These are phyloP conservation scores for Mormyrus proboscirostris DNA, from an alignment of 2,797 vertebrate species.

Conservation along the genomic window DNA sequence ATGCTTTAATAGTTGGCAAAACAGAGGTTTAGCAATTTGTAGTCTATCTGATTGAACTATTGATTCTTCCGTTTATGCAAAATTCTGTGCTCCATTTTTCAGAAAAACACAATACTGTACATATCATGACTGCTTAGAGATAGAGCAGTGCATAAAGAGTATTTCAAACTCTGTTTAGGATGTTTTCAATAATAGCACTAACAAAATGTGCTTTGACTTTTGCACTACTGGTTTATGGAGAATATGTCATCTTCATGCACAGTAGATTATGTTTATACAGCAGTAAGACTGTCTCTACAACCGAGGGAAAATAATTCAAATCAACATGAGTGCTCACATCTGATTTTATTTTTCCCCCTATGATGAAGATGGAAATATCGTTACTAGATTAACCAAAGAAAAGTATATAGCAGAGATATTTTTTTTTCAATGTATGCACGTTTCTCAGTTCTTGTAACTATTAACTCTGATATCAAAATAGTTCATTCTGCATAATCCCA, in stretches of 20 bases:
- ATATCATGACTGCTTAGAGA: neutral
- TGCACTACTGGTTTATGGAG: neutral
- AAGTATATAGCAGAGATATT: neutral
- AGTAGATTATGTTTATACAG: neutral
- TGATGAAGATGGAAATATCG: neutral
- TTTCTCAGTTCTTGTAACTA: neutral
- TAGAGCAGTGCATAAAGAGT: neutral
- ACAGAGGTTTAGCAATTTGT: neutral
- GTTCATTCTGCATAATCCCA: neutral
- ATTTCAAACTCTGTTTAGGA: neutral
- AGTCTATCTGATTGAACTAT: neutral
- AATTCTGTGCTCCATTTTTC: neutral
- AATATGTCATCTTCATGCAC: neutral
- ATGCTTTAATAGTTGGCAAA: neutral
- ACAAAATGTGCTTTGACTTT: neutral
- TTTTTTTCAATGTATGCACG: neutral
- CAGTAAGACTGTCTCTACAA: neutral
- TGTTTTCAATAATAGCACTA: neutral
- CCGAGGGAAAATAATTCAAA: neutral
- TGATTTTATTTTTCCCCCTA: neutral
- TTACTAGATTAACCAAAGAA: neutral
- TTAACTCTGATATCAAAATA: neutral
- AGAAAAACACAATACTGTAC: neutral
- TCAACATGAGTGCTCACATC: neutral
- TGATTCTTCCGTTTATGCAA: neutral